These are phyloP conservation scores for Tetraneura akinire DNA, from an alignment of 1,140 invertebrate genomes.

Conservation along the genomic window DNA sequence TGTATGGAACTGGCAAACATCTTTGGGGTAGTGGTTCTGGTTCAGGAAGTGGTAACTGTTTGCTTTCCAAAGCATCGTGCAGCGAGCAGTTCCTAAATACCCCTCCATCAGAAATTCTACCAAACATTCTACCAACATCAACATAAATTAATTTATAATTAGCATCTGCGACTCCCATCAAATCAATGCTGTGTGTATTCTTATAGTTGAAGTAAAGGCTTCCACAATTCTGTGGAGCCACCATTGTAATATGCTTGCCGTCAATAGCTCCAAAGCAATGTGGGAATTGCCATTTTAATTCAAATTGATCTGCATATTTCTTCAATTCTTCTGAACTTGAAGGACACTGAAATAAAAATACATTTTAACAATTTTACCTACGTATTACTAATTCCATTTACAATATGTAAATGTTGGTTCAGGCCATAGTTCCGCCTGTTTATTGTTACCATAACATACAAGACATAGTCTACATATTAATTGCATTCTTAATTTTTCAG, in stretches of 20 bases:
- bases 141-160: conserved; percentile 56
- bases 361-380: background rate
- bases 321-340: conserved; percentile 54
- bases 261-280: conserved; percentile 60
- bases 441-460: conserved; percentile 5
- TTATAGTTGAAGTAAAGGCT: conserved; percentile 62
- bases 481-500: background rate
- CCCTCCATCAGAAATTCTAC: conserved; percentile 52
- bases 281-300: conserved; percentile 61
- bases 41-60: conserved; percentile 5
- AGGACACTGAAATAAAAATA: conserved; percentile 53
- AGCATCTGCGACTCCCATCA: conserved; percentile 58
- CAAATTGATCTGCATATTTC: conserved; percentile 57
- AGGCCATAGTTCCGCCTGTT: background rate
- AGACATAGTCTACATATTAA: too few relatives aligned
- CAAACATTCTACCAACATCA: conserved; percentile 57
- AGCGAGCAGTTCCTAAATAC: conserved; percentile 5
- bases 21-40: conserved; percentile 7
- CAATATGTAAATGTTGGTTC: background rate
- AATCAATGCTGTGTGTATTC: conserved; percentile 59
- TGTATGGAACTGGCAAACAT: conserved; percentile 13
- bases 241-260: conserved; percentile 60
- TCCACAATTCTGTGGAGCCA: conserved; percentile 57
- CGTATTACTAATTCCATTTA: background rate
- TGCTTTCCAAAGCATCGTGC: conserved; percentile 6